Evolutionary conservation across 2,888 invertebrate species (phyloP).

Genomic region (Microctonus brassicae): DNA sequence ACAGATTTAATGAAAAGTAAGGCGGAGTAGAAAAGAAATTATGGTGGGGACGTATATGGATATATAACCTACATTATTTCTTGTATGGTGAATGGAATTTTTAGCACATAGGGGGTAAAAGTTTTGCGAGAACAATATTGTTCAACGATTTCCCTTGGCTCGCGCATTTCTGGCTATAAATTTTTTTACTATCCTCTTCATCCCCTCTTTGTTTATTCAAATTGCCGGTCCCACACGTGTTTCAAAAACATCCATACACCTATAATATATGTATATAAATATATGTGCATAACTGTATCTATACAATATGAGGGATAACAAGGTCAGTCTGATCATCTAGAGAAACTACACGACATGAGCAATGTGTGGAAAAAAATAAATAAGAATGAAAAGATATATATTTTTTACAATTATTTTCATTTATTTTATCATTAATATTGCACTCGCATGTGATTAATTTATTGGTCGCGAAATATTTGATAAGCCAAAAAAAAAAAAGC

Average conservation of each 20-base stretch:
- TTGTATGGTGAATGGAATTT: conserved; percentile 10
- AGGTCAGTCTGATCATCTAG: background rate
- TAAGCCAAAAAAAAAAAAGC: background rate
- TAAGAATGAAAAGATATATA: background rate
- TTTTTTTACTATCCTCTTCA: conserved; percentile 44
- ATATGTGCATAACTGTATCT: background rate
- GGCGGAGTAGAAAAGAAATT: background rate
- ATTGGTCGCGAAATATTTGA: background rate
- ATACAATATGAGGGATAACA: background rate
- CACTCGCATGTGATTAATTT: background rate
- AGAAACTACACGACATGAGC: background rate
- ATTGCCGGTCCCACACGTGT: conserved; percentile 32
- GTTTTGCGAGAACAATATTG: conserved; percentile 40
- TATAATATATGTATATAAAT: no score
- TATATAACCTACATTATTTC: conserved; percentile 13
- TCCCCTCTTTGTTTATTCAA: conserved; percentile 38
- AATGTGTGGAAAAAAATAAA: background rate
- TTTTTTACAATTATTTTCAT: background rate
- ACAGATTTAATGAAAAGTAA: conserved; percentile 22
- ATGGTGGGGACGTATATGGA: conserved; percentile 16
- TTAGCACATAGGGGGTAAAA: conserved; percentile 28
- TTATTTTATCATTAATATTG: background rate
- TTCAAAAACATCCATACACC: conserved; percentile 8
- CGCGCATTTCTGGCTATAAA: conserved; percentile 36
- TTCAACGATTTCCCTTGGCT: conserved; percentile 36